Evolutionary conservation across 2,888 invertebrate species (phyloP), one percentile per base, ranked within the genome.

Genomic region (Corythucha ciliata): DNA sequence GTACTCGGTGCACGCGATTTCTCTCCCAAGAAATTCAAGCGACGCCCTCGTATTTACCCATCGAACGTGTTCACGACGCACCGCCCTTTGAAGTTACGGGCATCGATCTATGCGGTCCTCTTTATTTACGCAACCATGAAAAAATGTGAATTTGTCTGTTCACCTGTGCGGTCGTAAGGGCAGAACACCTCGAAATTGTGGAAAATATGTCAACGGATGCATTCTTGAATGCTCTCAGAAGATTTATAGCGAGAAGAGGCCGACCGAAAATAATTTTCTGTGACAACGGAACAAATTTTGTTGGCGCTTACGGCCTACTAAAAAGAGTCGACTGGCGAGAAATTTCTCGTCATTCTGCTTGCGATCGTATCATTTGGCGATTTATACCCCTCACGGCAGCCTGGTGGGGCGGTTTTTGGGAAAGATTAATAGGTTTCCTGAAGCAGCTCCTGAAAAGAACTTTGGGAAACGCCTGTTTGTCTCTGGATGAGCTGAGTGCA

Each of bases 291-390:
- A 63, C 64, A 0, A 68, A 68, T 55, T 70, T 71, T 56, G 55
- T 61, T 2, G 64, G 67, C 1, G 56, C 64, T 0, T 55, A 58
- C 3, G 68, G 64, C 56, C 63, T 71, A 10, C 71, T 73, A 58
- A 69, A 70, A 56, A 71, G 72, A 63, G 69, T 74, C 1, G 72
- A 74, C 55, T 72, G 72, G 58, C 71, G 69, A 67, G 42, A 47
- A 10, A 59, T 66, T 18, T 12, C 12, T 4, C 24, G 52, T 12
- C 44, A 54, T 22, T 54, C 56, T 21, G 14, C 57, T 1, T 48
- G 57, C 2, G 40, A 59, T 22, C 54, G 36, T 44, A 58, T 57
- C 57, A 59, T 57, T 50, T 66, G 60, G 66, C 51, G 56, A 7
- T 70, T 33, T 18, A 50, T 34, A 12, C 50, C 50, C 3, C 50